Evolutionary conservation across 2,888 invertebrate species (phyloP), one percentile per base, ranked within the genome.

Genomic region (Parnassius orleans): DNA sequence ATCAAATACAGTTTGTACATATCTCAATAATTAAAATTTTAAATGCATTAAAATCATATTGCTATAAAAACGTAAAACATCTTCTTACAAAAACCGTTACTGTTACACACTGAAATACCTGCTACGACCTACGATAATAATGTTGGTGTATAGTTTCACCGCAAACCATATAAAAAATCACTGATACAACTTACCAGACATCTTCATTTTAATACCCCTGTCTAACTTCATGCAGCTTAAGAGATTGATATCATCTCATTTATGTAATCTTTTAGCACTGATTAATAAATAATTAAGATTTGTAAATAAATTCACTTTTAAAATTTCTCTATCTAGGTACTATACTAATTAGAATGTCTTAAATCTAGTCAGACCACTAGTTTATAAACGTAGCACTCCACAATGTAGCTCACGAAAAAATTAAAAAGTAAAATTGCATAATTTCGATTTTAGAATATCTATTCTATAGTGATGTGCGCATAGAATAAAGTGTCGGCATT

Each of bases 181-280:
- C 55, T 57, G 48, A 58, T 47, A 44, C 33, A 44, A 71, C 72
- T 90, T 69, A 91, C 90, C 90, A 73, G 90, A 89, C 84, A 90
- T 90, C 81, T 91, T 91, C 90, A 90, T 90, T 76, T 79, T 88
- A 66, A 77, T 70, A 68, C 72, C 77, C 64, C 74, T 78, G 65
- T 79, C 81, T 77, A 81, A 80, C 67, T 81, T 81, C 74, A 81
- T 57, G 66, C 64, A 66, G 64, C 65, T 65, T 57, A 55, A 53
- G 64, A 61, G 50, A 19, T 64, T 66, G 60, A 43, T 41, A 12
- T 53, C 53, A 62, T 62, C 53, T 52, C 24, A 33, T 57, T 48
- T n/a, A 53, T 48, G 24, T n/a, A 11, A 10, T 15, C 33, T 43
- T 12, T 19, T 44, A 46, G 14, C 53, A 57, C 62, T 57, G 33